Base-by-base conservation (phyloP, 2,113 vertebrate genomes). In the Poecile atricapillus region DNA sequence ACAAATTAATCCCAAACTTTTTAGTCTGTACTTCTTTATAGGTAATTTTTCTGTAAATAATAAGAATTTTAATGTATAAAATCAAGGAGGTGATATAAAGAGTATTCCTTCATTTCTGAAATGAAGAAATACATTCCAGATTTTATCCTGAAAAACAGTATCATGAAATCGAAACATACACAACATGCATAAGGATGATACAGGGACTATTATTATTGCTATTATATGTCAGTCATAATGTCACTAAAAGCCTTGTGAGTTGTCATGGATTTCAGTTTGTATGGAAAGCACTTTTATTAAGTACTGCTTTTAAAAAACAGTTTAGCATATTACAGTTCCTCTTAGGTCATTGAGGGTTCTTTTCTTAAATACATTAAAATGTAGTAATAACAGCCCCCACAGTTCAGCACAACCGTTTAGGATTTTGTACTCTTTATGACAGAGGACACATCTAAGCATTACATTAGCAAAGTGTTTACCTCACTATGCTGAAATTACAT, bases 221-320 rank as follows among this genome's bases (percentile, higher is more conserved):
- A 80, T 81, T 78, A 62, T 86, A 87, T 23, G 41, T 74, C 67
- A 90, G 89, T 64, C 71, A 86, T 62, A 83, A 76, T 91, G 87
- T 80, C 82, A 87, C 75, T 86, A 94, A 93, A 86, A 83, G 85
- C 39, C 71, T 94, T 64, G 35, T 52, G 75, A 94, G 67, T 70
- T 94, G 63, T 83, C 85, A 47, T 35, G 62, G 35, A 93, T 77
- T 82, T 85, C 71, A 89, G 84, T 90, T 94, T 87, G 82, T 95
- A 94, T 91, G 84, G 89, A 91, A 95, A 95, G n/a, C 0, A 0
- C 15, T 60, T 83, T 59, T 77, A 85, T 77, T 85, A 91, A 91
- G 59, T 27, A 68, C 46, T 74, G 28, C 3, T 67, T 94, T 84
- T 33, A 22, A 64, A 95, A 89, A 52, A n/a, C 7, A 25, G 39